These are phyloP conservation scores for Eospalax fontanierii DNA, from an alignment of 2,797 vertebrate genomes.

Conservation along the genomic window DNA sequence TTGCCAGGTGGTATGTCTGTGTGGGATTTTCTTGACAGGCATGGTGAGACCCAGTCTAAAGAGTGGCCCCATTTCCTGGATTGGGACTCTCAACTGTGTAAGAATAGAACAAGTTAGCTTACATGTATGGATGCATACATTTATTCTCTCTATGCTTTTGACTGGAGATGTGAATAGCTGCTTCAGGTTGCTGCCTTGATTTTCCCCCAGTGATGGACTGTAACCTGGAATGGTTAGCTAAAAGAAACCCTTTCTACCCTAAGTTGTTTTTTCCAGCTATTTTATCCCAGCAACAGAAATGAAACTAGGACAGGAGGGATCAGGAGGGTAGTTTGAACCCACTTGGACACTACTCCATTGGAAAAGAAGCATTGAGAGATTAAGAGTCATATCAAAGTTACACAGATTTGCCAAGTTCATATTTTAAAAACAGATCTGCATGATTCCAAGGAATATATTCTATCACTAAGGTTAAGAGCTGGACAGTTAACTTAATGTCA, in stretches of 20 bases:
- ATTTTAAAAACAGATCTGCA: constrained; percentile 29
- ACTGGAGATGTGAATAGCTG: not conserved
- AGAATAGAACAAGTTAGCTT: not conserved
- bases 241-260: not conserved
- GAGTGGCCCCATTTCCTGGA: too few relatives aligned
- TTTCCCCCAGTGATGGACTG: not conserved
- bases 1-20: not conserved
- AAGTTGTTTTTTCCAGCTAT: not conserved
- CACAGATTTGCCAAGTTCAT: not conserved
- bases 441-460: constrained; percentile 24
- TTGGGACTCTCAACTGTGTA: not conserved
- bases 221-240: not conserved
- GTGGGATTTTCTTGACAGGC: not conserved
- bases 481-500: not conserved
- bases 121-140: not conserved
- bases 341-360: not conserved
- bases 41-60: not conserved
- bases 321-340: not conserved
- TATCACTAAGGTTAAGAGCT: constrained; percentile 10
- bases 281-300: not conserved
- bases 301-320: not conserved
- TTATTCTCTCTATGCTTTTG: not conserved
- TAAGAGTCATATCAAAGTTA: constrained; percentile 17
- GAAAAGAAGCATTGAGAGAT: not conserved
- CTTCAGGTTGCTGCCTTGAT: not conserved